Evolutionary conservation across 1,140 invertebrate genomes (phyloP), one percentile per base, ranked within the genome.

Genomic region (Teleogryllus occipitalis): DNA sequence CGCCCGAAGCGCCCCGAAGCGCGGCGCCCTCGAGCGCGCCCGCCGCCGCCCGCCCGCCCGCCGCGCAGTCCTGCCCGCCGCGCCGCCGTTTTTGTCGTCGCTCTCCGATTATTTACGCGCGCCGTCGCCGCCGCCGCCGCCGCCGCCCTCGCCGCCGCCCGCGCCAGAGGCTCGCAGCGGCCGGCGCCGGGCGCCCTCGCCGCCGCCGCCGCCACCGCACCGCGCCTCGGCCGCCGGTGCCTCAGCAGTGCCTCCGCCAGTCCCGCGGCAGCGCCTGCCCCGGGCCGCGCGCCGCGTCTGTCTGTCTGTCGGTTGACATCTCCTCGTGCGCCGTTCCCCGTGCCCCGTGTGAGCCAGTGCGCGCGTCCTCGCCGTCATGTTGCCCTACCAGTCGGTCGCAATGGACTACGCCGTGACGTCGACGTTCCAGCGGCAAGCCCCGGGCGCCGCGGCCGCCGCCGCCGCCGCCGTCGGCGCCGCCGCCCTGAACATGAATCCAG

Each of bases 321-420:
- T 39, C 8, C 8, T 22, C 27, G 77, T 47, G 48, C 39, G 46
- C n/a, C 27, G 77, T 78, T 46, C 22, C 14, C 22, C 14, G 75
- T 76, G 75, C n/a, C 1, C 47, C 18, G 22, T 39, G 27, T 39
- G 27, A n/a, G 27, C 27, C 27, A 39, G 27, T 39, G 27, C 18
- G 72, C 5, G 18, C 18, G 72, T 5, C 76, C 14, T 15, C 21
- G 46, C 8, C 79, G 87, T 81, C 82, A 96, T 95, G 94, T 90
- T 96, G 89, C 94, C 94, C 81, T 95, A 95, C 87, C 94, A 95
- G 87, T 89, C 92, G 81, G 93, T 95, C 84, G 93, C 94, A 84
- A 95, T 95, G 93, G 94, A 95, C 91, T 95, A 95, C 87, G 93
- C 92, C 82, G 90, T 90, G 82, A 88, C 89, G 77, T 90, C 90